Base-by-base conservation (phyloP, 2,888 invertebrate genomes). In the Xylocampa areola region DNA sequence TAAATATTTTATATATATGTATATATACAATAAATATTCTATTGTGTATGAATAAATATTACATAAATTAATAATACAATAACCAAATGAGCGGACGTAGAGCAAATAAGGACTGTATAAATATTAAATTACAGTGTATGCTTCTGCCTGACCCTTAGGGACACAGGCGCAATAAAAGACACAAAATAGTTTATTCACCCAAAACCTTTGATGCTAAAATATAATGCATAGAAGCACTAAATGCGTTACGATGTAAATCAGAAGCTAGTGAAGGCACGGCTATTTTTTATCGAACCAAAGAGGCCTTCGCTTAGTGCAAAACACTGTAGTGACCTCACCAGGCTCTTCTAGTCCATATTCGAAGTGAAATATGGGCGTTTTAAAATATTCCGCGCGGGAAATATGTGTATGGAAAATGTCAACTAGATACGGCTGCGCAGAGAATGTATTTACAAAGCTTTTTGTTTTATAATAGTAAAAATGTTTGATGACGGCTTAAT, bases 361-460 rank as follows among this genome's bases (percentile, higher is more conserved):
- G 61, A 53, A 62, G 61, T 81, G 78, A 85, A 79, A 81, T 84
- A 83, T 81, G 77, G 69, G 55, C 62, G 53, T 63, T 73, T 64
- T 69, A 67, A 71, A 73, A 79, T 73, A 80, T 80, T 70, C 63
- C 53, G 48, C 61, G 55, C 30, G 25, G 17, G 69, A 75, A 68
- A 73, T 77, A 6, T 57, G n/a, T n/a, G n/a, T n/a, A 68, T 66
- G 62, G 66, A 73, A 70, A 55, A 41, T 68, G 44, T 53, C 43
- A 33, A 40, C 23, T 37, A 32, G 32, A 41, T 41, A 29, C 13
- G n/a, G n/a, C n/a, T n/a, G 48, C 16, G 11, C 11, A 5, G 21
- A 17, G 21, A 33, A 25, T 5, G 4, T 29, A 39, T 40, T 21
- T 30, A 10, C 4, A 11, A 25, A 1, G 6, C 11, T 59, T 40